Evolutionary conservation across 2,888 invertebrate genomes (phyloP), one percentile per base, ranked within the genome.

Genomic region (Polydrusus pterygomalis): DNA sequence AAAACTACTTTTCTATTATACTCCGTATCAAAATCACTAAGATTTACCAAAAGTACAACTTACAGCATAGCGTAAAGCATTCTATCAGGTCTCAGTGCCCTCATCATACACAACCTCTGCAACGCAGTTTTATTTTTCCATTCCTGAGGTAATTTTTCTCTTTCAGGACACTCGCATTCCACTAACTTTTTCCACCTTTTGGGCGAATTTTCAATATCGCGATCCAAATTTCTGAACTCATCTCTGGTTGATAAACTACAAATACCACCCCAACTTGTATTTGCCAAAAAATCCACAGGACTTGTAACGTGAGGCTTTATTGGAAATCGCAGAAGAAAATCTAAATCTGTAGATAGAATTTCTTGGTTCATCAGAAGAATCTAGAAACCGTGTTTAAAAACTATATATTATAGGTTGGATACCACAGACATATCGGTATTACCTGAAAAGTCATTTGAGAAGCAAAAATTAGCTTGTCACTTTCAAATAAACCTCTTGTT

Each of bases 161-260:
- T 93, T 87, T 98, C 98, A 0, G 98, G 97, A 83, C 95, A 94
- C 85, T 98, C 98, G 82, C 95, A 94, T 88, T 98, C 98, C 0
- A 98, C 95, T 83, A 98, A 92, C 88, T 98, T 98, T 87, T 97
- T 97, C 98, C 98, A 98, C 72, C 97, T 91, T 86, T 98, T 98
- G n/a, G 96, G 94, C 0, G 97, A 97, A 3, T 95, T 96, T 88
- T 98, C 98, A 81, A 98, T 97, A 86, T 98, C 98, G 77, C 97
- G 91, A 86, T 98, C 98, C 75, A 98, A 89, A 87, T 98, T 97
- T 79, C 96, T 91, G 86, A 96, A 97, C 86, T 98, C 97, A 82
- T 98, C 97, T 88, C 96, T 94, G 67, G 93, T 91, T 30, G 97
- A 93, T 77, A 98, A 90, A 81, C 96, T 95, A 87, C 97, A 96